These are phyloP conservation scores for Frieseomelitta varia DNA, from an alignment of 1,140 invertebrate genomes.

Conservation along the genomic window DNA sequence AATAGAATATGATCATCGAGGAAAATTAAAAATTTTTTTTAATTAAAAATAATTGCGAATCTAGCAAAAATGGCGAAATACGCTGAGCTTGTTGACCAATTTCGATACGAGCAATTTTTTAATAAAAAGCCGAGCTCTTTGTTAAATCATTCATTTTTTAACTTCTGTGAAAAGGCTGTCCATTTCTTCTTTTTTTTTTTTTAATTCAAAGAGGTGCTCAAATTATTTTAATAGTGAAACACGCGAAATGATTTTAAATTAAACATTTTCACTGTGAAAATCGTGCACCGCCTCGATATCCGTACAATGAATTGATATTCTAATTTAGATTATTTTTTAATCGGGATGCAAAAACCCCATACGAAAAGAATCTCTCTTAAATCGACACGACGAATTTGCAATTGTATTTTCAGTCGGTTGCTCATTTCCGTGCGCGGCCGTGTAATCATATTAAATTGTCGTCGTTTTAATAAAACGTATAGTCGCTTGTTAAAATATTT, in stretches of 20 bases:
- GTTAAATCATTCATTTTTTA: background rate
- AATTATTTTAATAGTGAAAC: conserved; percentile 25
- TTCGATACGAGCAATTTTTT: background rate
- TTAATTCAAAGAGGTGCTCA: background rate
- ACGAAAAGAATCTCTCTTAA: background rate
- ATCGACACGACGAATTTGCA: background rate
- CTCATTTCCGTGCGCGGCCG: background rate
- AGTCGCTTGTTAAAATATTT: background rate
- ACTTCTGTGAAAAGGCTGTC: background rate
- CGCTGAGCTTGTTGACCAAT: background rate
- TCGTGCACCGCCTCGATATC: background rate
- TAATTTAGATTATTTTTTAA: background rate
- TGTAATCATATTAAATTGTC: too few species aligned
- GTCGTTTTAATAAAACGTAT: background rate
- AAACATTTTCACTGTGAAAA: background rate
- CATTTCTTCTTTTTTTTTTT: background rate
- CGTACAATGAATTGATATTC: conserved; percentile 2
- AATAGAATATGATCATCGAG: background rate
- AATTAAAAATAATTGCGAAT: background rate
- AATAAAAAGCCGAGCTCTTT: background rate
- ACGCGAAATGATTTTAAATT: background rate
- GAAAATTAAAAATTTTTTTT: background rate
- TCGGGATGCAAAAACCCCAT: background rate
- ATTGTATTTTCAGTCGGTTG: too few species aligned
- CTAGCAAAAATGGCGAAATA: too few species aligned